These are phyloP conservation scores for Drosophila koepferae DNA, from an alignment of 2,888 invertebrate genomes.

Conservation along the genomic window DNA sequence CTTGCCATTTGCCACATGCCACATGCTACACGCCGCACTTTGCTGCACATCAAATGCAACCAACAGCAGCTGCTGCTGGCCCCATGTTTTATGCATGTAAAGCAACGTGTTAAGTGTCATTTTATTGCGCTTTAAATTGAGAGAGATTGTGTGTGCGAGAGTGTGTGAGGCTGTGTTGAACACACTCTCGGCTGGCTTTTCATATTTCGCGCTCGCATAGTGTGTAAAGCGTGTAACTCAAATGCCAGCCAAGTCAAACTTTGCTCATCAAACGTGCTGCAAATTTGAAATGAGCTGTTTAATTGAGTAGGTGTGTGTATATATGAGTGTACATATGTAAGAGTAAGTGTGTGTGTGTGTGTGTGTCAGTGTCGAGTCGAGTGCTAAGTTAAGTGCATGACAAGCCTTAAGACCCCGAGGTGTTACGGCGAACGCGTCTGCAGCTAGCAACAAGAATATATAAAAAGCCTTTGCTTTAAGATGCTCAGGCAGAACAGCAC, in stretches of 20 bases:
- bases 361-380: slow-evolving; percentile 4
- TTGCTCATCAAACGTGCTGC: slow-evolving; percentile 42
- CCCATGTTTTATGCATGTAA: slow-evolving; percentile 56
- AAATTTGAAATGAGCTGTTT: slow-evolving; percentile 35
- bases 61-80: background rate
- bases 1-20: background rate
- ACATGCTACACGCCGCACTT: slow-evolving; percentile 16
- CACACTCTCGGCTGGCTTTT: slow-evolving; percentile 4
- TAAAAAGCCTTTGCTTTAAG: slow-evolving; percentile 28
- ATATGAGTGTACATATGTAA: background rate
- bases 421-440: slow-evolving; percentile 39
- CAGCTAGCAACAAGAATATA: slow-evolving; percentile 2
- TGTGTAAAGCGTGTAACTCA: slow-evolving; percentile 25
- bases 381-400: slow-evolving; percentile 45
- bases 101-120: slow-evolving; percentile 38
- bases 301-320: slow-evolving; percentile 36
- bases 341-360: slow-evolving; percentile 17
- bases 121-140: slow-evolving; percentile 30
- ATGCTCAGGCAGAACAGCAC: slow-evolving; percentile 33
- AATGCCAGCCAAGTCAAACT: slow-evolving; percentile 31
- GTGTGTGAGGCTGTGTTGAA: background rate
- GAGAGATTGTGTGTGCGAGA: slow-evolving; percentile 1
- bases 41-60: slow-evolving; percentile 28
- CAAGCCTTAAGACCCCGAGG: slow-evolving; percentile 22
- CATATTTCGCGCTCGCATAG: slow-evolving; percentile 12